Base-by-base conservation (phyloP, 1,140 invertebrate genomes). In the Agrypnia vestita region DNA sequence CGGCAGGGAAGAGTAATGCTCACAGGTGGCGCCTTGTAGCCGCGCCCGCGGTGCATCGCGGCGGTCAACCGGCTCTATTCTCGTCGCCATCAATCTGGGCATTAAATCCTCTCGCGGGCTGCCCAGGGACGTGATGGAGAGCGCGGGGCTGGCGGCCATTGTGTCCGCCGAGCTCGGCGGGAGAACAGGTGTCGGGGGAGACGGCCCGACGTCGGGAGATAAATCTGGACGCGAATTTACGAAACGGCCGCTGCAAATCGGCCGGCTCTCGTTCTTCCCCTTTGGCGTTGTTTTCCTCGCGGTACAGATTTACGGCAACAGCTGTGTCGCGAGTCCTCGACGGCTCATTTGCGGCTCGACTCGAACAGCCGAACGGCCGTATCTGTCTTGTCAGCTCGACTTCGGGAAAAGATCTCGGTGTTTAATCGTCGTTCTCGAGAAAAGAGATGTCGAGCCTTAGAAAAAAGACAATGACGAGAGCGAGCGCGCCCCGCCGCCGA, bases 201-300 rank as follows among this genome's bases (percentile, higher is more conserved):
- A 56, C 35, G 43, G 49, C 11, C 67, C 47, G 59, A 47, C 59
- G 76, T 55, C 19, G 67, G 25, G 43, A 78, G 21, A 80, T 82
- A 79, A 81, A 81, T 81, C 76, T 73, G 80, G 46, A 56, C 44
- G n/a, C 80, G 13, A 78, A 81, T 81, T 78, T 81, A 81, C 74
- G 69, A 79, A 74, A 35, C 71, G 12, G 43, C 59, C 72, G 78
- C 46, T 55, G 71, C 67, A 61, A 61, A 55, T 47, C n/a, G n/a
- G n/a, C n/a, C n/a, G n/a, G 55, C 47, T 80, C 56, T 56, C 56
- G 56, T 62, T 76, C 78, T 55, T 64, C 73, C 35, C 47, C 47
- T 76, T 74, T 55, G 15, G 25, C n/a, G 43, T 44, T 71, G 73
- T 71, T 80, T 62, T 77, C 62, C 69, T 78, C 76, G 49, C 61